Evolutionary conservation across 2,113 vertebrate genomes (phyloP).

Genomic region (Rousettus leschenaultii): DNA sequence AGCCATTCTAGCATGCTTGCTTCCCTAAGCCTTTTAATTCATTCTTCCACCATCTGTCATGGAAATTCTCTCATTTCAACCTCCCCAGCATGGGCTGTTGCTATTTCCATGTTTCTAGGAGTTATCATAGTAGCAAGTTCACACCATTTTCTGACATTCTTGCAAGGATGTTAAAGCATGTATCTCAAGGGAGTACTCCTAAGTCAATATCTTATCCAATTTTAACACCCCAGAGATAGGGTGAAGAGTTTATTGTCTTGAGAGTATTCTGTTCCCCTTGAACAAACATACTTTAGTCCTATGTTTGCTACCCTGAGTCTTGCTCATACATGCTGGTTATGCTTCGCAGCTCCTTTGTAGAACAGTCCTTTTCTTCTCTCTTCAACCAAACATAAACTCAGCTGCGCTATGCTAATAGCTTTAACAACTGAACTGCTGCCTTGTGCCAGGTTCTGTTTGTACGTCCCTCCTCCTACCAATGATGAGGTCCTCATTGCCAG

Average conservation of each 20-base stretch:
- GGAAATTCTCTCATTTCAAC: background rate
- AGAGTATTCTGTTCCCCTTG: background rate
- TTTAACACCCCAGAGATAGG: background rate
- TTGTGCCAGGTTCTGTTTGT: background rate
- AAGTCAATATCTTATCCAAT: background rate
- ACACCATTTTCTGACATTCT: background rate
- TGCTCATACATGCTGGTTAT: background rate
- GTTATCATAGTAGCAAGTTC: background rate
- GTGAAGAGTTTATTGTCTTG: background rate
- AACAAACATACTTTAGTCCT: background rate
- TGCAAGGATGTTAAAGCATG: background rate
- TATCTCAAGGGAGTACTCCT: background rate
- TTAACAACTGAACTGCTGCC: background rate
- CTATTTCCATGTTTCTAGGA: background rate
- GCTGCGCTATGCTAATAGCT: background rate
- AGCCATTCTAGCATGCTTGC: background rate
- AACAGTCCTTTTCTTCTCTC: background rate
- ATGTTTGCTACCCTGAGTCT: no score
- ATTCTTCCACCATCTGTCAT: background rate
- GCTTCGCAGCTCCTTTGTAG: background rate
- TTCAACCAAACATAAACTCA: background rate
- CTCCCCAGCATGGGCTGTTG: background rate
- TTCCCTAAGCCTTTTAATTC: background rate
- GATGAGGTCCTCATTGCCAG: background rate
- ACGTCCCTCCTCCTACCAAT: background rate